Evolutionary conservation across 2,888 invertebrate species (phyloP), one percentile per base, ranked within the genome.

Genomic region (Tridacna gigas): DNA sequence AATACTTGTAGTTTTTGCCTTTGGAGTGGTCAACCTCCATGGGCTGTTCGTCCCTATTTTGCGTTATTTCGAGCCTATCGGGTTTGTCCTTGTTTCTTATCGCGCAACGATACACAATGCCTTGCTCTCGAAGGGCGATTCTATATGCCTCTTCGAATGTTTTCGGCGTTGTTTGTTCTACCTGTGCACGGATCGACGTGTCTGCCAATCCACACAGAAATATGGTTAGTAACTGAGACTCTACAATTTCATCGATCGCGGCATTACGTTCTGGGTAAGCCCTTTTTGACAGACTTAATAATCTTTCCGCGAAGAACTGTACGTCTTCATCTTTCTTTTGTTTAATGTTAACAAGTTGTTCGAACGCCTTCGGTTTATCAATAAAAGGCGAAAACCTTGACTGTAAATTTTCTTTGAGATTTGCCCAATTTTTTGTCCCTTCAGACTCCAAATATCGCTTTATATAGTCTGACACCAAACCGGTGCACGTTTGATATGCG

Each of bases 91-190:
- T 37, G 25, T 76, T 76, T 47, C 76, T 45, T n/a, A n/a, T 13
- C 12, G 63, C 66, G 77, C 77, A 77, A 25, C 37, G 25, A 45
- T 77, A 77, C 13, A 13, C 22, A 11, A 77, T 77, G 13, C 22
- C n/a, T 65, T 77, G 77, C 25, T 77, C 66, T 51, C 26, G 26
- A 11, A 77, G 45, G n/a, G 77, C 77, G 25, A 77, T 48, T 18
- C 28, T 37, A 48, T 77, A 77, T 15, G 77, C 77, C 11, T 77
- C 77, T 22, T 77, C 77, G 51, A 77, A 77, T 20, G 66, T 47
- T 66, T 48, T 48, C 15, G 66, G 77, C 11, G 20, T 28, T 28
- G 25, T 48, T 25, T 66, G 45, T 60, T 77, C 66, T 65, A 77
- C 66, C 22, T 77, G 77, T 37, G 77, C 77, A 18, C 77, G 22